phyloP scores from a whole-genome alignment of 2,113 vertebrate genomes.

The Diphyllodes magnificus region DNA sequence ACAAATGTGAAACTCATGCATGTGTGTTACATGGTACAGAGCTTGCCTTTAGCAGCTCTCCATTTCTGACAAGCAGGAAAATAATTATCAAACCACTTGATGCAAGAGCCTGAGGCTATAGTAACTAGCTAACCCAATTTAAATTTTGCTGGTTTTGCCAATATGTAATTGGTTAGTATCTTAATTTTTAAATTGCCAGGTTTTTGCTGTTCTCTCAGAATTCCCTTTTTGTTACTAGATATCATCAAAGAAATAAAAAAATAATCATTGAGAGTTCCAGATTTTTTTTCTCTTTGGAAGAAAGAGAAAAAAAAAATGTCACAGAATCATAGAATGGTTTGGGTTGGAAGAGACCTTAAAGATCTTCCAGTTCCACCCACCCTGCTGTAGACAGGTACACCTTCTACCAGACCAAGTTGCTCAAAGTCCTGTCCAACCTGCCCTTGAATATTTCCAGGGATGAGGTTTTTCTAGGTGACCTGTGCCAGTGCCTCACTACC shows the following conservation, averaged over 20 bases:
- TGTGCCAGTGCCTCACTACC: not conserved
- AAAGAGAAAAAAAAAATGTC: not conserved
- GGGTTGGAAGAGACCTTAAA: not conserved
- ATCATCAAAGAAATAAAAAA: not conserved
- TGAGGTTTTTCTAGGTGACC: not conserved
- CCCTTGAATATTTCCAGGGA: not conserved
- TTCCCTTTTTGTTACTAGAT: not conserved
- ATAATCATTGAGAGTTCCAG: not conserved
- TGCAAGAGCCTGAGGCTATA: not conserved
- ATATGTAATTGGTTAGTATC: not conserved
- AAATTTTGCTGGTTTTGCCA: not conserved
- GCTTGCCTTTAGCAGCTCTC: not conserved
- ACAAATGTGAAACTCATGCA: not conserved
- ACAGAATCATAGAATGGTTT: not conserved
- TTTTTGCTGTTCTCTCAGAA: not conserved
- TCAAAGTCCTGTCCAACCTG: not conserved
- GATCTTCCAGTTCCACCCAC: not conserved
- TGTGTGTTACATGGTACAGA: not conserved
- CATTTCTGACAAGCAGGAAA: not conserved
- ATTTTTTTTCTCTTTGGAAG: not conserved
- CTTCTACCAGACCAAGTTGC: not conserved
- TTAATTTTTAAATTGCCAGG: not conserved
- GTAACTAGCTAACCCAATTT: conserved; percentile 14
- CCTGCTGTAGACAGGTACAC: not conserved
- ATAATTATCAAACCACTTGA: conserved; percentile 24